Percentiles rank a stretch among this genome's conserved stretches.
Evolutionary conservation across 2,797 vertebrate species (phyloP).

Genomic region (Gallinago stenura): DNA sequence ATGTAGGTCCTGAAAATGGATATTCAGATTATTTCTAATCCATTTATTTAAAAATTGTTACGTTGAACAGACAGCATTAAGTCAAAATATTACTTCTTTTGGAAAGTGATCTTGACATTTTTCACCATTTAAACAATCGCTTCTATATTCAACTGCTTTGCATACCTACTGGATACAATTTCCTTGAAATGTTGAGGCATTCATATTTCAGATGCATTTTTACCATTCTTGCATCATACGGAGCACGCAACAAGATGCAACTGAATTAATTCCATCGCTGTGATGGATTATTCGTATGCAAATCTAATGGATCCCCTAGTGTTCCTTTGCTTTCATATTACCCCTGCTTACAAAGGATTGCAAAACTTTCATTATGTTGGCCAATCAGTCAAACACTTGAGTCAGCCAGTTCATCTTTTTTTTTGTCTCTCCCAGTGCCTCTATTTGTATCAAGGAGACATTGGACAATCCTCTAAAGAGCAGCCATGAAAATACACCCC

Average conservation of each 20-base stretch:
- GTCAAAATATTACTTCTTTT: neutral
- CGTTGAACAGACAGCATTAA: neutral
- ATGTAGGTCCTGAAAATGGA: neutral
- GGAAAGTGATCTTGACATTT: neutral
- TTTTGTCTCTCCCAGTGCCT: conserved; percentile 4
- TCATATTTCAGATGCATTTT: neutral
- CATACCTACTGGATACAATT: neutral
- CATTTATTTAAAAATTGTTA: neutral
- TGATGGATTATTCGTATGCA: conserved; percentile 55
- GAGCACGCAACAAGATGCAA: neutral
- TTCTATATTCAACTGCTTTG: neutral
- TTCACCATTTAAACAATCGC: neutral
- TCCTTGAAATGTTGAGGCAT: neutral
- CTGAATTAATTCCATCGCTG: conserved; percentile 45
- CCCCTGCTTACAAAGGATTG: conserved; percentile 46
- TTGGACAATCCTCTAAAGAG: neutral
- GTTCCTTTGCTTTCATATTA: conserved; percentile 33
- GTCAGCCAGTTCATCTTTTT: conserved; percentile 24
- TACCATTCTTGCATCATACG: neutral
- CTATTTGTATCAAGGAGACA: neutral
- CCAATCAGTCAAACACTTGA: conserved; percentile 29
- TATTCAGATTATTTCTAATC: neutral
- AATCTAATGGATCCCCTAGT: conserved; percentile 46
- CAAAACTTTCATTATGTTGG: conserved; percentile 44
- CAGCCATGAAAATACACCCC: neutral